These are phyloP conservation scores for Cnemophilus loriae DNA, from an alignment of 2,113 vertebrate genomes.

Conservation along the genomic window DNA sequence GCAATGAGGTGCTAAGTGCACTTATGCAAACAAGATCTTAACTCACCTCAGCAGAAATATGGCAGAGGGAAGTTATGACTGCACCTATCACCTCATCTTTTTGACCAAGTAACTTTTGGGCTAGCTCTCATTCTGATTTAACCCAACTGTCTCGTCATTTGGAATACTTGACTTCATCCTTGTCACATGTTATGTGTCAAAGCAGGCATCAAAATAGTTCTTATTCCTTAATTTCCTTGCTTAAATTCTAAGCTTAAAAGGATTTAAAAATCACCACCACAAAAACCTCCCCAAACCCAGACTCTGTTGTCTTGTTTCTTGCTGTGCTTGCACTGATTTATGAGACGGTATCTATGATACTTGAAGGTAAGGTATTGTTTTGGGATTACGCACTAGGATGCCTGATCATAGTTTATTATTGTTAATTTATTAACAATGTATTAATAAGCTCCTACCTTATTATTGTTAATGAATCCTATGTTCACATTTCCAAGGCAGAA, in stretches of 20 bases:
- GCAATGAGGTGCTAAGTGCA: constrained; percentile 51
- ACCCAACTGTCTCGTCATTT: not conserved
- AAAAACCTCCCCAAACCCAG: not conserved
- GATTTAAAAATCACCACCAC: no score
- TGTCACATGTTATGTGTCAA: not conserved
- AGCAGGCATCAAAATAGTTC: not conserved
- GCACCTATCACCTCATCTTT: not conserved
- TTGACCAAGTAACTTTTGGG: not conserved
- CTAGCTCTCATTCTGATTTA: not conserved
- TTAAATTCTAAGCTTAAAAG: not conserved
- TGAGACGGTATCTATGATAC: not conserved
- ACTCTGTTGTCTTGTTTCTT: not conserved
- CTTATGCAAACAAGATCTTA: constrained; percentile 36
- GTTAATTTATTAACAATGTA: not conserved
- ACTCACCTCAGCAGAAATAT: not conserved
- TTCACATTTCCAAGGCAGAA: not conserved
- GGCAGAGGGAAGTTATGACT: not conserved
- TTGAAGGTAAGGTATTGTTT: not conserved
- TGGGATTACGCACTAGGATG: not conserved
- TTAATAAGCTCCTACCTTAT: not conserved
- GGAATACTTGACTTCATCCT: not conserved
- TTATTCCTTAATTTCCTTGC: not conserved
- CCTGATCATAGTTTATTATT: not conserved
- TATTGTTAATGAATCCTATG: not conserved
- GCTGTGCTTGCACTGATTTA: not conserved